A percentile compares a stretch with the other conserved stretches of the same genome.
These are phyloP conservation scores for Ectemnius cavifrons DNA, from an alignment of 2,888 invertebrate genomes.

Conservation along the genomic window DNA sequence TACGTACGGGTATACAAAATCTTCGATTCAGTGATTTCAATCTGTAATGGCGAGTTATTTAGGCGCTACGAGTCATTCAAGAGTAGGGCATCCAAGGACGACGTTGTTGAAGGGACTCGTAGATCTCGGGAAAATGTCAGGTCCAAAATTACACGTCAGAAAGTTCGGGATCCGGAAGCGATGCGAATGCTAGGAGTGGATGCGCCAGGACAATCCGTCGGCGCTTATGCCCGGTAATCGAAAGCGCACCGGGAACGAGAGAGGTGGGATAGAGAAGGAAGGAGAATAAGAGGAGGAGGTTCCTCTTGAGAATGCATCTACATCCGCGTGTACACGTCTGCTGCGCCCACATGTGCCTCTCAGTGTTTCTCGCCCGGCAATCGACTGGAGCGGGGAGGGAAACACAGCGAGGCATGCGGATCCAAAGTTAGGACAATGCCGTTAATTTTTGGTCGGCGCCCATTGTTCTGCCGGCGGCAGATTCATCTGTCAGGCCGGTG, in stretches of 20 bases:
- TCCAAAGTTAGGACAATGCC: conserved; percentile 77
- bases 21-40: too few species aligned
- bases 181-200: conserved; percentile 16
- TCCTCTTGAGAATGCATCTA: conserved; percentile 39
- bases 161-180: conserved; percentile 55
- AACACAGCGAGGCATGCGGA: conserved; percentile 61
- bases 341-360: conserved; percentile 16
- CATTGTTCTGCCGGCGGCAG: conserved; percentile 72
- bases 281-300: not conserved
- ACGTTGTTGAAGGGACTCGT: conserved; percentile 16
- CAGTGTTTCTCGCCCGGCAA: conserved; percentile 55
- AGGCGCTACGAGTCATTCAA: too few species aligned
- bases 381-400: conserved; percentile 59
- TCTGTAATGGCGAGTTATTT: too few species aligned
- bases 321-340: conserved; percentile 28
- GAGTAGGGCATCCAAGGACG: too few species aligned
- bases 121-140: conserved; percentile 51
- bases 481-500: conserved; percentile 74
- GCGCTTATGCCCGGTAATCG: conserved; percentile 48
- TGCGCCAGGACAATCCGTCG: conserved; percentile 50
- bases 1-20: too few species aligned
- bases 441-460: conserved; percentile 76
- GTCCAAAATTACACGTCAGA: conserved; percentile 59
- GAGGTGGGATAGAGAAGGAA: not conserved
- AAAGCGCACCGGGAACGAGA: conserved; percentile 37